phyloP scores from a whole-genome alignment of 2,888 invertebrate genomes.

The Agonopterix arenella region DNA sequence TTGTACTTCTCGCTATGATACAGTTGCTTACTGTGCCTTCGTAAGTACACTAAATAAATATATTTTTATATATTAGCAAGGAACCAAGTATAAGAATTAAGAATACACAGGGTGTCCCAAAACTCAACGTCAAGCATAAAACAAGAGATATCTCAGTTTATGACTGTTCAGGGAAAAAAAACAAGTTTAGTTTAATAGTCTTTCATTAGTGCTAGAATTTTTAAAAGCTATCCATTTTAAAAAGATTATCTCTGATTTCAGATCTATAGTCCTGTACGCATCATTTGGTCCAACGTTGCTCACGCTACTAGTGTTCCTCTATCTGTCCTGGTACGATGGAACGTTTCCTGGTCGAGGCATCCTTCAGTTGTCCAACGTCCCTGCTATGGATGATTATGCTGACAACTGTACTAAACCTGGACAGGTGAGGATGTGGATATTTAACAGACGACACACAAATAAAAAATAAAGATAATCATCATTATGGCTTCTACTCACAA shows the following conservation, averaged over 20 bases:
- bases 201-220: no score
- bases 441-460: no score
- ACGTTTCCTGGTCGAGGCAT: constrained; percentile 33
- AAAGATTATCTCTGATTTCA: constrained; percentile 45
- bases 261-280: constrained; percentile 83
- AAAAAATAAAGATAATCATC: no score
- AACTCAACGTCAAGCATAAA: no score
- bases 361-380: constrained; percentile 57
- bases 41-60: constrained; percentile 65
- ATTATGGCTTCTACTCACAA: no score
- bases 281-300: constrained; percentile 84
- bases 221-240: no score
- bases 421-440: constrained; percentile 36
- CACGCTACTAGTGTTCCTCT: constrained; percentile 83
- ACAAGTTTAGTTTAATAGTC: no score
- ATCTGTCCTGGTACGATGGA: constrained; percentile 84
- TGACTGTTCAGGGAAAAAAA: no score
- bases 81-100: not conserved
- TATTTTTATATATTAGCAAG: not conserved
- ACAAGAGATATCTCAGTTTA: no score
- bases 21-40: constrained; percentile 87
- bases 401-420: constrained; percentile 72
- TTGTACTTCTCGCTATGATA: constrained; percentile 85
- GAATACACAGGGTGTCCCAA: no score
- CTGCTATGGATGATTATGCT: constrained; percentile 57